Percentiles rank a stretch among this genome's conserved stretches.
Evolutionary conservation across 2,797 vertebrate genomes (phyloP).

Genomic region (Chromis chromis): DNA sequence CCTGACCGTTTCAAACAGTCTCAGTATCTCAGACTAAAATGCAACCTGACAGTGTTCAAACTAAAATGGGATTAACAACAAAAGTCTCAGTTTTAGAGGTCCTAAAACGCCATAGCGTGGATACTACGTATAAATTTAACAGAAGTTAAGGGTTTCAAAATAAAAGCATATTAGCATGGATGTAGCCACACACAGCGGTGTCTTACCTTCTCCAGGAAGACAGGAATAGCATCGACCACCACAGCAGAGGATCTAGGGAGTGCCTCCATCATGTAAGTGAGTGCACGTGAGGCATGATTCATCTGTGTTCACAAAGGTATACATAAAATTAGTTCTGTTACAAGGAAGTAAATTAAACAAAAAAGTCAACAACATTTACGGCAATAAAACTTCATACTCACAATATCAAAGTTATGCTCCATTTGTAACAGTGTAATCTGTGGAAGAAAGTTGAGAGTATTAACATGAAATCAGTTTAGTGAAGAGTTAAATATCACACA

Average conservation of each 20-base stretch:
- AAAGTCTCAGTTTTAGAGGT: too few relatives aligned
- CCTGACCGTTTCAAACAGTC: too few relatives aligned
- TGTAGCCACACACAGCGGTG: not conserved
- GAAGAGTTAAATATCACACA: not conserved
- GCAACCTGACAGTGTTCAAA: too few relatives aligned
- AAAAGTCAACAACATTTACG: not conserved
- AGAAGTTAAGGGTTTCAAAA: too few relatives aligned
- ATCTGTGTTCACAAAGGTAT: conserved; percentile 84
- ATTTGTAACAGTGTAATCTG: conserved; percentile 99
- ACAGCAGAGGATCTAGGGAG: conserved; percentile 98
- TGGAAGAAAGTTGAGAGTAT: conserved; percentile 33
- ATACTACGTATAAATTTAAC: too few relatives aligned
- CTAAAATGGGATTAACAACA: too few relatives aligned
- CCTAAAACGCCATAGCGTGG: too few relatives aligned
- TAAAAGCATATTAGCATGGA: too few relatives aligned
- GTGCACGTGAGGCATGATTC: conserved; percentile 98
- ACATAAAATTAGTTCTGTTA: conserved; percentile 12
- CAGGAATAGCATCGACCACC: conserved; percentile 98
- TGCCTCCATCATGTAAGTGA: conserved; percentile 99
- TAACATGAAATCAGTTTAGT: not conserved
- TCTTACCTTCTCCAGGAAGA: conserved; percentile 98
- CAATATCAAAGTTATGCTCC: conserved; percentile 99
- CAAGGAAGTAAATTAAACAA: not conserved
- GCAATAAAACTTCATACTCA: conserved; percentile 84
- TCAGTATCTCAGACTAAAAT: too few relatives aligned